These are phyloP conservation scores for Drosophila leontia DNA, from an alignment of 1,140 invertebrate genomes.

Conservation along the genomic window DNA sequence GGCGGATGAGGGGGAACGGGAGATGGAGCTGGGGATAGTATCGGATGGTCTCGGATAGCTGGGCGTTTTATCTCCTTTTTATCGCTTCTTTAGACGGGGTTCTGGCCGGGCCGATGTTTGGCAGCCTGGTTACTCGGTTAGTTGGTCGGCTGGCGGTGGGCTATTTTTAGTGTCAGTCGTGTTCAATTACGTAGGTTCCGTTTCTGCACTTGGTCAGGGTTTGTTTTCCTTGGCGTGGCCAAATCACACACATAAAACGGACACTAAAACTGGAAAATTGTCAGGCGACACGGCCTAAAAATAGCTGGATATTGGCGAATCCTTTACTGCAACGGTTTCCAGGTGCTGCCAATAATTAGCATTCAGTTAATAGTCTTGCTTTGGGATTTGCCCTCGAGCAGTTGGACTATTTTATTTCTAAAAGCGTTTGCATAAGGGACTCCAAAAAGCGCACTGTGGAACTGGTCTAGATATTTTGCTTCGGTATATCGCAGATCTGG, in stretches of 20 bases:
- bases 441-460: conserved; percentile 24
- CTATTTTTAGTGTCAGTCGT: conserved; percentile 77
- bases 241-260: conserved; percentile 54
- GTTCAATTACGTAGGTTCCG: conserved; percentile 73
- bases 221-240: conserved; percentile 38
- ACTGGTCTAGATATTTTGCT: background rate
- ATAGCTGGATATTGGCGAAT: conserved; percentile 42
- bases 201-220: conserved; percentile 44
- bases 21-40: conserved; percentile 8
- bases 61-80: conserved; percentile 78
- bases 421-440: conserved; percentile 41
- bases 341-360: conserved; percentile 71
- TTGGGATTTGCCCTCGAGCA: conserved; percentile 11
- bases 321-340: conserved; percentile 20
- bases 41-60: conserved; percentile 26
- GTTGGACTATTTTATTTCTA: conserved; percentile 40
- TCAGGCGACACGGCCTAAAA: conserved; percentile 71
- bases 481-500: background rate
- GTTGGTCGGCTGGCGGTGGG: conserved; percentile 53
- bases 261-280: conserved; percentile 69
- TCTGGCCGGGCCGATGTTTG: conserved; percentile 35
- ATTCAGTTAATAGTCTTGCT: conserved; percentile 74
- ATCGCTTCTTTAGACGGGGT: conserved; percentile 72
- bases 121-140: conserved; percentile 20
- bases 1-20: background rate